phyloP scores from a whole-genome alignment of 2,113 vertebrate genomes.

The Naja naja region DNA sequence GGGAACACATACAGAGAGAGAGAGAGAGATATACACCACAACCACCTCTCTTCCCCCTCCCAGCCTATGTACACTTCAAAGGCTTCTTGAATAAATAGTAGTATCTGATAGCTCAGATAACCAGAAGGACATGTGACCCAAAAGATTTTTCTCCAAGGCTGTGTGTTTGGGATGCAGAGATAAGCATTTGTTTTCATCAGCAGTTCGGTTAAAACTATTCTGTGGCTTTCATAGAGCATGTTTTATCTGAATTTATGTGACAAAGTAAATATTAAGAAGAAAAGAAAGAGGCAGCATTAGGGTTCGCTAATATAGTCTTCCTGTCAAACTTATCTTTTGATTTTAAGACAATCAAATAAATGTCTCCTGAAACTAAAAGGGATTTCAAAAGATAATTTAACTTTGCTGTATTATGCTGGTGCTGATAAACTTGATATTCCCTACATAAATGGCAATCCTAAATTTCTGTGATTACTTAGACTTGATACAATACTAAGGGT shows the following conservation, averaged over 20 bases:
- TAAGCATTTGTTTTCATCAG: slow-evolving; percentile 47
- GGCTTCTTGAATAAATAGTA: slow-evolving; percentile 66
- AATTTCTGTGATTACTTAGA: neutral
- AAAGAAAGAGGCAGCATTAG: rapidly evolving
- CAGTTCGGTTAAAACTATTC: neutral
- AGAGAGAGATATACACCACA: neutral
- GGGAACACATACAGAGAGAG: neutral
- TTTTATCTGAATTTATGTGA: neutral
- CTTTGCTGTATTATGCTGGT: neutral
- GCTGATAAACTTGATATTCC: neutral
- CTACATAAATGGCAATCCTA: neutral
- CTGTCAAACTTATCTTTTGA: neutral
- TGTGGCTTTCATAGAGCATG: neutral
- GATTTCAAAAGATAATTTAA: neutral
- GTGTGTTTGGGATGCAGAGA: slow-evolving; percentile 51
- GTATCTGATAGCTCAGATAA: slow-evolving; percentile 63
- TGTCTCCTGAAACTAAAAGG: neutral
- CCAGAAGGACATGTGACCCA: slow-evolving; percentile 65
- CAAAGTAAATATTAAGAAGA: neutral
- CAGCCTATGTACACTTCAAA: slow-evolving; percentile 53
- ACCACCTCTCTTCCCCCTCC: slow-evolving; percentile 53
- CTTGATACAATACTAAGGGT: neutral
- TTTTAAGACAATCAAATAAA: neutral
- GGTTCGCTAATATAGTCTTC: neutral
- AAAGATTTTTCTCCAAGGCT: slow-evolving; percentile 54